phyloP scores from a whole-genome alignment of 2,113 vertebrate genomes.

The Elanoides forficatus region DNA sequence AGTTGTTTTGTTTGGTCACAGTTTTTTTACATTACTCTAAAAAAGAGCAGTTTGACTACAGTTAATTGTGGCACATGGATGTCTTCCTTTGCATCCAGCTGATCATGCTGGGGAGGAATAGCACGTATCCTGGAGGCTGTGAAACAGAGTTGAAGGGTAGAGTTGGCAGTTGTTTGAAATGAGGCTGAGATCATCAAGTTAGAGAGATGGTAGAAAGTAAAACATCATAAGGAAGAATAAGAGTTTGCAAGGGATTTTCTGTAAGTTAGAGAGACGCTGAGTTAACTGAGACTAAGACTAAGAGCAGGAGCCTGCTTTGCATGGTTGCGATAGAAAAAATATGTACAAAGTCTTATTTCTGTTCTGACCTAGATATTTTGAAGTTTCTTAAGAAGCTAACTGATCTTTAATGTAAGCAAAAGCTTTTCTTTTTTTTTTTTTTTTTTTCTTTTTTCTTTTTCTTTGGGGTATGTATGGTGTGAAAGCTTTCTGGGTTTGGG shows the following conservation, averaged over 20 bases:
- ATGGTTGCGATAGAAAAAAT: background rate
- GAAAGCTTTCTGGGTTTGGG: background rate
- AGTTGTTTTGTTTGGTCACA: background rate
- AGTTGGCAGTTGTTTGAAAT: background rate
- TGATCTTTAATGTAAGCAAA: background rate
- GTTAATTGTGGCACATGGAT: background rate
- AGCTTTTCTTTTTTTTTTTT: background rate
- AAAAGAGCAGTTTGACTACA: background rate
- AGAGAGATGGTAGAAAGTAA: background rate
- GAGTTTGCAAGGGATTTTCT: background rate
- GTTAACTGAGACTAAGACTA: background rate
- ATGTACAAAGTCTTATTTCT: background rate
- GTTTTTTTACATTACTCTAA: background rate
- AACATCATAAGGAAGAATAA: background rate
- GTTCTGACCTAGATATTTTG: background rate
- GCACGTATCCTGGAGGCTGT: background rate
- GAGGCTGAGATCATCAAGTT: background rate
- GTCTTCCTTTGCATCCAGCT: background rate
- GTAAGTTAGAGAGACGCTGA: background rate
- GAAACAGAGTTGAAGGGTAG: background rate
- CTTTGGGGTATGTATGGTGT: fast-evolving
- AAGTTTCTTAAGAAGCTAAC: background rate
- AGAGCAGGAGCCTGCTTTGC: background rate
- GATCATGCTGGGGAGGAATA: background rate
- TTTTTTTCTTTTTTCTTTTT: background rate